phyloP scores from a whole-genome alignment of 2,888 invertebrate species.

The Pegoplata infirma region DNA sequence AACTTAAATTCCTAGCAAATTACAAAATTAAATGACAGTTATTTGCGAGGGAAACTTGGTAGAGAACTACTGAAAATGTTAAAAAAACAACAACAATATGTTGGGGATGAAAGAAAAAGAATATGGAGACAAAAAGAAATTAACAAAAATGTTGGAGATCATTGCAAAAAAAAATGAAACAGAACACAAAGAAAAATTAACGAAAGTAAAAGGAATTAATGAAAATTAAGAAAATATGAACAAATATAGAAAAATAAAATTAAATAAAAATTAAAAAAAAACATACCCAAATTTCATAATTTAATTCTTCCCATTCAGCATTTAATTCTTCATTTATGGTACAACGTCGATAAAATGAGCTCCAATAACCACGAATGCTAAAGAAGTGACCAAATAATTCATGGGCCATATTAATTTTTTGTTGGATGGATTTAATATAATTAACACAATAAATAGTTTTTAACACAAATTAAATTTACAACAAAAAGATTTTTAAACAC shows the following conservation, averaged over 20 bases:
- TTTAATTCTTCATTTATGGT: conserved; percentile 72
- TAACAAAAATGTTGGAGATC: too few species aligned
- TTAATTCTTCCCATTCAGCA: conserved; percentile 72
- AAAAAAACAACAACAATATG: neutral
- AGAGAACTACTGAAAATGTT: neutral
- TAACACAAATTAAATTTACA: conserved; percentile 21
- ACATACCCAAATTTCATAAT: conserved; percentile 76
- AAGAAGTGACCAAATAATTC: conserved; percentile 55
- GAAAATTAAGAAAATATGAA: too few species aligned
- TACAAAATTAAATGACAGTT: neutral
- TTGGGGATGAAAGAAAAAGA: neutral
- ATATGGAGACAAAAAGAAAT: neutral
- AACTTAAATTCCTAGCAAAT: neutral
- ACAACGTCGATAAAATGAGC: conserved; percentile 70
- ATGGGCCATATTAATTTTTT: conserved; percentile 33
- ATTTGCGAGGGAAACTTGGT: neutral
- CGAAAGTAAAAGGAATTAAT: too few species aligned
- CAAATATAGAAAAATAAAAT: conserved; percentile 9
- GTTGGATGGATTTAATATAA: neutral
- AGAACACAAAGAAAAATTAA: neutral
- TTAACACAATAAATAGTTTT: conserved; percentile 1
- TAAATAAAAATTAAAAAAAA: conserved; percentile 45
- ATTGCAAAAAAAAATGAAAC: neutral
- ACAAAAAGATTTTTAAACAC: conserved; percentile 34
- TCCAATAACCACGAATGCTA: conserved; percentile 67